phyloP scores from a whole-genome alignment of 2,113 vertebrate genomes.

The Aplodontia rufa region DNA sequence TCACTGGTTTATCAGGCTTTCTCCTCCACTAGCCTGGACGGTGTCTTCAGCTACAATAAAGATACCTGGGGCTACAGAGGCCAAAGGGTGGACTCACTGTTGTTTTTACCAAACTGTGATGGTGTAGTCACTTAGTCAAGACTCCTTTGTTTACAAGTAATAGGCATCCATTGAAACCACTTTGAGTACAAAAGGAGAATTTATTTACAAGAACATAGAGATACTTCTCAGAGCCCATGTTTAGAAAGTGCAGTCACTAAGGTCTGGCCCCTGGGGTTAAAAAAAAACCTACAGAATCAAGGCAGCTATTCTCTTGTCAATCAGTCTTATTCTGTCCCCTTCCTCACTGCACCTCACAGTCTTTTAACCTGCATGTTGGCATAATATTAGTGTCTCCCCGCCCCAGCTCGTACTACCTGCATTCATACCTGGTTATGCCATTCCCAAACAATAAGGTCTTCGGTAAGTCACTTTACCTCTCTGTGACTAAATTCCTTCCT shows the following conservation, averaged over 20 bases:
- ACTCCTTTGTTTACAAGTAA: background rate
- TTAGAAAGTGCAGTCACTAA: background rate
- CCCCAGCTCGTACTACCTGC: background rate
- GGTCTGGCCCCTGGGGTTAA: background rate
- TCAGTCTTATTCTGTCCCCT: background rate
- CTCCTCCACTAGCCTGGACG: background rate
- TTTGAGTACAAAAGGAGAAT: background rate
- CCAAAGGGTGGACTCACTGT: background rate
- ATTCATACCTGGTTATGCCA: background rate
- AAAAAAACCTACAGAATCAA: background rate
- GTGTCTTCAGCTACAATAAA: background rate
- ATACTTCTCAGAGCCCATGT: background rate
- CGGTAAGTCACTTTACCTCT: background rate
- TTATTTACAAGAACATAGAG: constrained; percentile 8
- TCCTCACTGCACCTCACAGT: background rate
- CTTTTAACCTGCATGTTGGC: background rate
- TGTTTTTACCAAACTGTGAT: background rate
- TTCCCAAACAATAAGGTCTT: background rate
- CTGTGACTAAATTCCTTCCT: background rate
- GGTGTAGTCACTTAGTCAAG: background rate
- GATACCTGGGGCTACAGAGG: background rate
- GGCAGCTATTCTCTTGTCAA: background rate
- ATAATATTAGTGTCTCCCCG: background rate
- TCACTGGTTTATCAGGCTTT: background rate
- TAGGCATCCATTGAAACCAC: background rate